phyloP scores from a whole-genome alignment of 2,888 invertebrate species.

The Luperina testacea region DNA sequence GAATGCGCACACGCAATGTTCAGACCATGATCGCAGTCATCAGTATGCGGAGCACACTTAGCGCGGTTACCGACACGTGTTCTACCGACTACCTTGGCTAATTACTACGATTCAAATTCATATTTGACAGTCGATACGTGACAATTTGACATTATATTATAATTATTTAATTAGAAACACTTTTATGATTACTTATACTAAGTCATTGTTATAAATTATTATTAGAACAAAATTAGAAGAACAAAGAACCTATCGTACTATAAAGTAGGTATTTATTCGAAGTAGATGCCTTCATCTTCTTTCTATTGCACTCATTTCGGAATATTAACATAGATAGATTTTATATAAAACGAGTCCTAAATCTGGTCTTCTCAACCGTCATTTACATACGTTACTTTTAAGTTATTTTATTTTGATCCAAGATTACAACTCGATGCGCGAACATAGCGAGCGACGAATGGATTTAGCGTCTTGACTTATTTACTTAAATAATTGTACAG shows the following conservation, averaged over 20 bases:
- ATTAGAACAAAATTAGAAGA: background rate
- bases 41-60: constrained; percentile 84
- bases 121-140: constrained; percentile 75
- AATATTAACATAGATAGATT: background rate
- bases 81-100: constrained; percentile 80
- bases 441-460: background rate
- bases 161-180: too few species aligned
- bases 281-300: too few species aligned
- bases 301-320: constrained; percentile 1
- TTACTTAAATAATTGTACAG: constrained; percentile 17
- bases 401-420: background rate
- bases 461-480: background rate
- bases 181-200: constrained; percentile 5
- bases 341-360: background rate
- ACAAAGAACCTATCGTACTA: constrained; percentile 2
- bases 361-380: constrained; percentile 20
- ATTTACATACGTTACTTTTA: constrained; percentile 6
- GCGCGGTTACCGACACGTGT: constrained; percentile 84
- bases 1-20: constrained; percentile 85
- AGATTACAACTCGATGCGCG: background rate
- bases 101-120: constrained; percentile 80
- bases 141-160: constrained; percentile 50
- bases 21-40: constrained; percentile 74
- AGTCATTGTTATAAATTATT: background rate
- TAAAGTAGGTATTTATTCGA: background rate